A percentile compares a stretch with the other conserved stretches of the same genome.
Conservation (phyloP, 2,113 vertebrate species). For the Peromyscus californicus region DNA sequence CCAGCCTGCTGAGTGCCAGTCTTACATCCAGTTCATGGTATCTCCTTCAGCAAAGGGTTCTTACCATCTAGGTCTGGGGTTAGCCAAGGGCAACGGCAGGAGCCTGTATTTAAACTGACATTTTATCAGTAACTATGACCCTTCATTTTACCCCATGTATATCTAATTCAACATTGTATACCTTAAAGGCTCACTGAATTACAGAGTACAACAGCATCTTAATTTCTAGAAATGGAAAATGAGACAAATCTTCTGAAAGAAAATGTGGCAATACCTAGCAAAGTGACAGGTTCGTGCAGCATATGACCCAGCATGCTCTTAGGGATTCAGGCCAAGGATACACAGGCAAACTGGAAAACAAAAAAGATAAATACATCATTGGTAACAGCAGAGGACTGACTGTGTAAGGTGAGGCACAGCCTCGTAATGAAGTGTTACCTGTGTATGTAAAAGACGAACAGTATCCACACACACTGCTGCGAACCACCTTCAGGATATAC, state of each 20-base stretch:
- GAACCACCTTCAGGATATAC: background rate
- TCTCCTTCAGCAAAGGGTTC: background rate
- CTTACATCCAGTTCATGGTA: background rate
- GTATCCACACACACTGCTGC: background rate
- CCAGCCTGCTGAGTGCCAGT: background rate
- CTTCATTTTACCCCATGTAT: background rate
- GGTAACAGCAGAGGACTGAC: background rate
- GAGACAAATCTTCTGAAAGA: background rate
- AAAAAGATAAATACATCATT: background rate
- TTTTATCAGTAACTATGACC: background rate
- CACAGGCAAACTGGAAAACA: background rate
- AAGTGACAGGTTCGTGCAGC: background rate
- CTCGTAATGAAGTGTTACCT: background rate
- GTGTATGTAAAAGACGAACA: background rate
- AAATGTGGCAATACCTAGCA: background rate
- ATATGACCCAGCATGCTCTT: background rate
- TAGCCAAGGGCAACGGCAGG: background rate
- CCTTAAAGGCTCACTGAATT: background rate
- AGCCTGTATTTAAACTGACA: background rate
- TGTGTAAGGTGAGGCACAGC: background rate
- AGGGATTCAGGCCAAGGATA: constrained; percentile 1
- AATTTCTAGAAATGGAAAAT: constrained; percentile 32
- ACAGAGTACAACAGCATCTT: background rate
- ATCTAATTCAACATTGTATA: background rate
- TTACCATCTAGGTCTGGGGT: background rate